Conservation (phyloP, 2,797 vertebrate genomes). For the Neosilurus mollespiculum region DNA sequence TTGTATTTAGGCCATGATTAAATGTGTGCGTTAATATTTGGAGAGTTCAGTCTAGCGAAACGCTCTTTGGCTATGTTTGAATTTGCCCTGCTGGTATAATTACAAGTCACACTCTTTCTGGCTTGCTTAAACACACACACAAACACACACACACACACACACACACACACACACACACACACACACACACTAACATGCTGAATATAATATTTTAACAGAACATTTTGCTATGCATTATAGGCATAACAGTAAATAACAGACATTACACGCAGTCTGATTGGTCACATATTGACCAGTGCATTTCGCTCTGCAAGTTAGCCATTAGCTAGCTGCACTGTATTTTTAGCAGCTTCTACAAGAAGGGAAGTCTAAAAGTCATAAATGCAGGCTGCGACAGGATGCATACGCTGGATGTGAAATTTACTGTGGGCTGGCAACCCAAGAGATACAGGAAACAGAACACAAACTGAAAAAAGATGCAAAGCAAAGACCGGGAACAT, state of each 20-base stretch:
- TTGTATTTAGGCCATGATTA: slow-evolving; percentile 9
- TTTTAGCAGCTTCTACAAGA: too few species aligned
- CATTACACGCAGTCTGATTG: background rate
- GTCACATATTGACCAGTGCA: too few species aligned
- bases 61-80: slow-evolving; percentile 3
- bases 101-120: background rate
- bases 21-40: slow-evolving; percentile 7
- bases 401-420: too few species aligned
- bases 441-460: too few species aligned
- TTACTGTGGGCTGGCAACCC: too few species aligned
- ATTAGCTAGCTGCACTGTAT: too few species aligned
- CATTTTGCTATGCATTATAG: background rate
- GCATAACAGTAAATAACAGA: background rate
- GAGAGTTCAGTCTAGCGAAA: slow-evolving; percentile 14
- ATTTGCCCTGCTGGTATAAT: slow-evolving; percentile 1
- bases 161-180: background rate
- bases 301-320: too few species aligned
- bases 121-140: background rate
- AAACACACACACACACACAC: background rate
- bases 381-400: too few species aligned
- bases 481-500: too few species aligned
- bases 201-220: background rate
- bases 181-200: background rate
- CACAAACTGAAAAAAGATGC: too few species aligned
- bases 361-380: too few species aligned